phyloP scores from a whole-genome alignment of 2,797 vertebrate genomes.

The Meriones psammophilus region DNA sequence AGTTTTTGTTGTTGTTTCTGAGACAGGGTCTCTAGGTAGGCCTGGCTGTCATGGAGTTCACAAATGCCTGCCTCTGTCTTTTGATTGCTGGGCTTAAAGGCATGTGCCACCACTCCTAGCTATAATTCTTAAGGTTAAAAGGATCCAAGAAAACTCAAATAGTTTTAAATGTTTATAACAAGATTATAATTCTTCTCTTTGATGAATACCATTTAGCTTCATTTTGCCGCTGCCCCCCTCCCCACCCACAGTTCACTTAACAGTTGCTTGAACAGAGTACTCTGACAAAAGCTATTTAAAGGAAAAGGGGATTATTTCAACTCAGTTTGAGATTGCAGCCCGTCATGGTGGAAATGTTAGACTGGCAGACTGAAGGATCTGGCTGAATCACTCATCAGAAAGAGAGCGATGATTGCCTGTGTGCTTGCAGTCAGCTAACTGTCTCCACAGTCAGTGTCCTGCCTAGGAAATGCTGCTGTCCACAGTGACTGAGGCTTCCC shows the following conservation, averaged over 20 bases:
- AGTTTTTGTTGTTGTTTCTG: not conserved
- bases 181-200: not conserved
- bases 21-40: no score
- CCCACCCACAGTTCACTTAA: not conserved
- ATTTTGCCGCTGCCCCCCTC: not conserved
- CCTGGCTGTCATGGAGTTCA: not conserved
- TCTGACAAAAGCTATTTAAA: not conserved
- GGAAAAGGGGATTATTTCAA: not conserved
- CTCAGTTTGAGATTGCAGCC: not conserved
- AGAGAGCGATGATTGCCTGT: not conserved
- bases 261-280: not conserved
- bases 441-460: not conserved
- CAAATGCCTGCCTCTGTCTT: not conserved
- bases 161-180: slow-evolving; percentile 59
- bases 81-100: not conserved
- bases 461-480: not conserved
- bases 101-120: not conserved
- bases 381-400: not conserved
- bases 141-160: slow-evolving; percentile 34
- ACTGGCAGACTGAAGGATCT: no score
- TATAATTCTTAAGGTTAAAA: slow-evolving; percentile 35
- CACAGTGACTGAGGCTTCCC: not conserved
- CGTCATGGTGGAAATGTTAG: not conserved
- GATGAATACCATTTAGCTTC: not conserved
- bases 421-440: not conserved